Base-by-base conservation (phyloP, 2,888 invertebrate species). In the Eupithecia centaureata region DNA sequence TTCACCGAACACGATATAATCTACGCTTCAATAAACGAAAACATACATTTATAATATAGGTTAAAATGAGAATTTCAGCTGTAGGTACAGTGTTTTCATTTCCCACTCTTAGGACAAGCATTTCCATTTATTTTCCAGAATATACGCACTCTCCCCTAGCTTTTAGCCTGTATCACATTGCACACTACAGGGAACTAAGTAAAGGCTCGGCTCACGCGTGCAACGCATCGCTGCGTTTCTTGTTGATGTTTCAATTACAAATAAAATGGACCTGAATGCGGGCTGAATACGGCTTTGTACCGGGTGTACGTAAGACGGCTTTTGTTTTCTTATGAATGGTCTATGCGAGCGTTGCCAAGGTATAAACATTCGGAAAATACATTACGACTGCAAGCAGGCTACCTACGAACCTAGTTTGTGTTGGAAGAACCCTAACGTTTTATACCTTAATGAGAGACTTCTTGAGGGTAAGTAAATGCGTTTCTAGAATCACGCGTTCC, bases 231-330 rank as follows among this genome's bases (percentile, higher is more conserved):
- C 75, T 81, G 81, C 76, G 67, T 64, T 73, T 76, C 71, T 80
- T 82, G 82, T 81, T 81, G 79, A 76, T 77, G 79, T 78, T 80
- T 77, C 81, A 77, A 76, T 79, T 79, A 73, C 74, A 81, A 79
- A 76, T 80, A 79, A 74, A 74, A 76, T 70, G 70, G 68, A 67
- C 70, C 69, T 62, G 65, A 66, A 68, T 67, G 30, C 61, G 58
- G n/a, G 42, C 27, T 73, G 67, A 71, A 71, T 67, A 67, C 38
- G 62, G 67, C 57, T 70, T 71, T 70, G 63, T 67, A 58, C 42
- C 28, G 52, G 47, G 54, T 47, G 60, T 54, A 65, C 51, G 32
- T 38, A 51, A 62, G 35, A 54, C 54, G 35, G 35, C 54, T 22
- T 61, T 61, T 47, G 51, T 27, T 51, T 32, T 33, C 51, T 52